Base-by-base conservation (phyloP, 1,140 invertebrate genomes). In the Parasteatoda tepidariorum region DNA sequence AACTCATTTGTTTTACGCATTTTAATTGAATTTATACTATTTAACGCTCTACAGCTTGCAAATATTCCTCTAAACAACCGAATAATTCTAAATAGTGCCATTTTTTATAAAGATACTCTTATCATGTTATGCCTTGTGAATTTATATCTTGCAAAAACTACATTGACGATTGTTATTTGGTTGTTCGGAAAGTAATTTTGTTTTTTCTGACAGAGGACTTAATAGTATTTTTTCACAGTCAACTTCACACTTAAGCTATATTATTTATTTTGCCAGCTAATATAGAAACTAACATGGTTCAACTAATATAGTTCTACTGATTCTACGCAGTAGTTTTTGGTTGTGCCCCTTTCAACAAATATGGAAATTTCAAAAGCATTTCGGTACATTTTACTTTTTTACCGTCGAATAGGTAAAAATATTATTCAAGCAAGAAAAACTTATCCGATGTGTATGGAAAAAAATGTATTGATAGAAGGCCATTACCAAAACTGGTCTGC, bases 241-340 rank as follows among this genome's bases (percentile, higher is more conserved):
- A 59, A 59, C 57, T 59, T 59, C 57, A 59, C 57, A 54, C 48
- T 54, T 54, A 54, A 59, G 57, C 57, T 5, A 5, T n/a, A 59
- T 59, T 59, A 59, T 59, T 9, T 59, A 59, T 59, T 59, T 59
- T 59, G 18, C 6, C 18, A 59, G 57, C 57, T 59, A n/a, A 5
- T 59, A 5, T 59, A 7, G 57, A 11, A 5, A 5, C 38, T 41
- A 41, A 13, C 38, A 59, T 5, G 18, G 6, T n/a, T n/a, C 57
- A 6, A 5, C 6, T 26, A n/a, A n/a, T 9, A 59, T 9, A 59
- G 18, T 5, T 59, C 18, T 6, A 59, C n/a, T 59, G 57, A 59
- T 59, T 59, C 57, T 59, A 7, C 5, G 18, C 57, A 5, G 5
- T 59, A 59, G 57, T 59, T n/a, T 59, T 59, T 59, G 5, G 57